Percentiles rank a stretch among this genome's conserved stretches.
phyloP scores from a whole-genome alignment of 2,888 invertebrate species.

The Dicranocentrus wangi region DNA sequence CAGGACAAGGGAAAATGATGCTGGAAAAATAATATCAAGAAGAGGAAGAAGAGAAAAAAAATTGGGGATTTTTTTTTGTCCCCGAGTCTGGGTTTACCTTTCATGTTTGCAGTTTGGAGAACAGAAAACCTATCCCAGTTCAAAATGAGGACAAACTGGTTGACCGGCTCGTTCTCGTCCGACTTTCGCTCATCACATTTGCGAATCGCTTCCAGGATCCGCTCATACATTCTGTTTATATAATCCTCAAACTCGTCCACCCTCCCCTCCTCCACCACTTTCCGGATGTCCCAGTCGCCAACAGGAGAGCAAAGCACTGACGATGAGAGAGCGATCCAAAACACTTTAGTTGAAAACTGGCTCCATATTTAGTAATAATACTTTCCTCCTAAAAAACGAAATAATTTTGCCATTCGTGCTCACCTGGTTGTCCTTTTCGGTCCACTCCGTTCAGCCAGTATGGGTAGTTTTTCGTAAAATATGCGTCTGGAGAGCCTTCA shows the following conservation, averaged over 20 bases:
- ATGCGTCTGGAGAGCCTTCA: slow-evolving; percentile 20
- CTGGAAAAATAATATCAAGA: background rate
- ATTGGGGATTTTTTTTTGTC: too few species aligned
- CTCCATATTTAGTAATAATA: too few species aligned
- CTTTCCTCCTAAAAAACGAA: too few species aligned
- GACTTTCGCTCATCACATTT: slow-evolving; percentile 17
- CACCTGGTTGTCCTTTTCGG: slow-evolving; percentile 31
- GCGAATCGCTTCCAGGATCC: slow-evolving; percentile 29
- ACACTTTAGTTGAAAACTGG: background rate
- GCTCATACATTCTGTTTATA: slow-evolving; percentile 53
- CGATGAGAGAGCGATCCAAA: too few species aligned
- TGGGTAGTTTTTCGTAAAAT: slow-evolving; percentile 27
- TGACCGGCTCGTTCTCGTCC: slow-evolving; percentile 22
- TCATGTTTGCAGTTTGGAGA: slow-evolving; percentile 65
- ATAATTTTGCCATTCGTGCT: background rate
- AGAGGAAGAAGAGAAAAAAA: too few species aligned
- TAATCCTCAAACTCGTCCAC: slow-evolving; percentile 47
- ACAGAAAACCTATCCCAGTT: slow-evolving; percentile 70
- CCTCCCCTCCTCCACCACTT: slow-evolving; percentile 28
- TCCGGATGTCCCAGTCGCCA: slow-evolving; percentile 48
- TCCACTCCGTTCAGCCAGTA: slow-evolving; percentile 30
- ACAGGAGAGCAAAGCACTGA: slow-evolving; percentile 12
- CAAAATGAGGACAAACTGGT: slow-evolving; percentile 62
- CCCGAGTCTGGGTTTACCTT: slow-evolving; percentile 28
- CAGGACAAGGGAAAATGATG: too few species aligned